Evolutionary conservation across 2,888 invertebrate species (phyloP).

Genomic region (Thymelicus sylvestris): DNA sequence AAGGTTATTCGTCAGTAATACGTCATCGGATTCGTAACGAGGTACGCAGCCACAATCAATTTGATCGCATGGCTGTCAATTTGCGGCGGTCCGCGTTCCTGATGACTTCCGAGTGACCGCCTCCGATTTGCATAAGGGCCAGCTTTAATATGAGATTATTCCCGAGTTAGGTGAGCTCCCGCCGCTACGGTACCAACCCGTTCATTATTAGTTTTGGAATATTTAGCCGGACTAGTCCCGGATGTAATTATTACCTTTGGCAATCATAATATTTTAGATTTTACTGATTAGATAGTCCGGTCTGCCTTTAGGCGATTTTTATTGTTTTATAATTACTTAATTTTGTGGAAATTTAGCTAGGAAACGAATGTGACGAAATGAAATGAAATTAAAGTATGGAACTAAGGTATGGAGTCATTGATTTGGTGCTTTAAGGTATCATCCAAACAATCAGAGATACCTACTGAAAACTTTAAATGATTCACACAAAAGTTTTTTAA

Average conservation of each 20-base stretch:
- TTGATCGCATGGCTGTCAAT: conserved; percentile 51
- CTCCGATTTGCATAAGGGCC: conserved; percentile 81
- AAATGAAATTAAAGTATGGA: no score
- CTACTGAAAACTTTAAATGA: no score
- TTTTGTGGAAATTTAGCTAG: no score
- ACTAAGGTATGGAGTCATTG: no score
- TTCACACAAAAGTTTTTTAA: no score
- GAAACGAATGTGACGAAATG: no score
- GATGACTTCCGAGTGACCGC: conserved; percentile 83
- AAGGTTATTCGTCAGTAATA: conserved; percentile 44
- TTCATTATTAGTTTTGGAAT: conserved; percentile 80
- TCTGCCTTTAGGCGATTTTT: background rate
- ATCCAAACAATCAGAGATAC: no score
- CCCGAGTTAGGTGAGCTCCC: conserved; percentile 68
- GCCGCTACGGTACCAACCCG: conserved; percentile 56
- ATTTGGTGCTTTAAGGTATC: no score
- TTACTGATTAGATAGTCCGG: background rate
- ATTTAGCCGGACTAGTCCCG: conserved; percentile 67
- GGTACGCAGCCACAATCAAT: conserved; percentile 70
- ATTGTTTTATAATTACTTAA: background rate
- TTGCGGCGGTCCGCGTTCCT: conserved; percentile 49
- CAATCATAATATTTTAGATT: conserved; percentile 47
- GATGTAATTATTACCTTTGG: conserved; percentile 65
- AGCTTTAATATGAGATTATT: conserved; percentile 80
- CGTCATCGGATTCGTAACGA: conserved; percentile 52